A percentile compares a stretch with the other conserved stretches of the same genome.
Evolutionary conservation across 2,113 vertebrate genomes (phyloP).

Genomic region (Pontoporia blainvillei): DNA sequence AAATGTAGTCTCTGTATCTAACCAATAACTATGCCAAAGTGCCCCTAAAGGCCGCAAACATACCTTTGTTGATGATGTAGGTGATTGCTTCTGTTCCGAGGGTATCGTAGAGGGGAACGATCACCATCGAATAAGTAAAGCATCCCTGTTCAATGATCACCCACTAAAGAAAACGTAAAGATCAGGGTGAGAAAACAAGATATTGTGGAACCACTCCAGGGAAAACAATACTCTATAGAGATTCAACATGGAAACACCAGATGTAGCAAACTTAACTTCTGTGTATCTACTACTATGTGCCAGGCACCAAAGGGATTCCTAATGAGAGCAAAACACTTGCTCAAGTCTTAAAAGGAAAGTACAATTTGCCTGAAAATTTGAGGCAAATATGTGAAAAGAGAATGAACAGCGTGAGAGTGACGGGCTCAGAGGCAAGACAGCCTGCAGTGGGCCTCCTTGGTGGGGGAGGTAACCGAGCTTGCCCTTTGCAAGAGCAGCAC

Average conservation of each 20-base stretch:
- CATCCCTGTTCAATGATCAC: constrained; percentile 93
- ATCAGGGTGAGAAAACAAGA: neutral
- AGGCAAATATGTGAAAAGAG: neutral
- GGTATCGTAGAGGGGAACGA: constrained; percentile 95
- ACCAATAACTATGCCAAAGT: neutral
- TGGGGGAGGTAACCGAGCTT: neutral
- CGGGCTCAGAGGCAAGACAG: neutral
- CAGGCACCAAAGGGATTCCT: neutral
- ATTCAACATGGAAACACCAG: neutral
- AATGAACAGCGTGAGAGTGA: neutral
- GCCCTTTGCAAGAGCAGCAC: neutral
- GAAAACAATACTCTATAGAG: neutral
- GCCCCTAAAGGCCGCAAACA: neutral
- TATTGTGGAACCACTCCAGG: neutral
- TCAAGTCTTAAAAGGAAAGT: neutral
- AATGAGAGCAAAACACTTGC: neutral
- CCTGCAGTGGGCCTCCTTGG: rapidly evolving
- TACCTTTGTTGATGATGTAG: constrained; percentile 93
- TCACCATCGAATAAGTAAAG: constrained; percentile 93
- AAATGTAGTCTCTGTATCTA: neutral
- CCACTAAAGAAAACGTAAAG: constrained; percentile 85
- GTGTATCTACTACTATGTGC: neutral
- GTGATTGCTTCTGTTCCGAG: constrained; percentile 91
- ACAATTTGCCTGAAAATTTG: neutral
- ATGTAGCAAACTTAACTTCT: neutral